Percentiles rank a stretch among this genome's conserved stretches.
These are phyloP conservation scores for Germaria angustata DNA, from an alignment of 2,888 invertebrate genomes.

Conservation along the genomic window DNA sequence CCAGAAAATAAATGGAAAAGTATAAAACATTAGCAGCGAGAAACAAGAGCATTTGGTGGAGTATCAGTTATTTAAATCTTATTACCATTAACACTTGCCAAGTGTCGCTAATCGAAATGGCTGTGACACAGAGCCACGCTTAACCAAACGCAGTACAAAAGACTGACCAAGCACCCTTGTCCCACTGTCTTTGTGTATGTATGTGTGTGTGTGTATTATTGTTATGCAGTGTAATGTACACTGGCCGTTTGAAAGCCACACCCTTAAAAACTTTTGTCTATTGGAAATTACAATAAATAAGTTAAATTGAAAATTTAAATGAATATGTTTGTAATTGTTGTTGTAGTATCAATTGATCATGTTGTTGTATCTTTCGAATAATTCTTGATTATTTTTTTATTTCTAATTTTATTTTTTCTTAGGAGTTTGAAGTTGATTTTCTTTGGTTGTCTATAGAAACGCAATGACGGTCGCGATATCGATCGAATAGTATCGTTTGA, in stretches of 20 bases:
- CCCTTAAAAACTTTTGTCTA: constrained; percentile 43
- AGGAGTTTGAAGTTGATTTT: constrained; percentile 23
- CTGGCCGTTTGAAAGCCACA: constrained; percentile 56
- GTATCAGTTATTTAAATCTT: constrained; percentile 65
- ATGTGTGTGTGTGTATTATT: constrained; percentile 18
- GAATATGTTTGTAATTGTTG: constrained; percentile 41
- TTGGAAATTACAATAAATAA: constrained; percentile 31
- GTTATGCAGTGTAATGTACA: constrained; percentile 53
- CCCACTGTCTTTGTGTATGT: not conserved
- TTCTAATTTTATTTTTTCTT: not conserved
- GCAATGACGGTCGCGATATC: constrained; percentile 29
- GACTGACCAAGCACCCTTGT: not conserved
- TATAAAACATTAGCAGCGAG: not conserved
- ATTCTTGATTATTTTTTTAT: constrained; percentile 44
- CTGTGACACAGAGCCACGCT: constrained; percentile 37
- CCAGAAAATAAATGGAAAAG: not conserved
- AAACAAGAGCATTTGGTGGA: constrained; percentile 50
- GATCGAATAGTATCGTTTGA: constrained; percentile 1
- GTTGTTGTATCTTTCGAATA: constrained; percentile 39
- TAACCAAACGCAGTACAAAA: not conserved
- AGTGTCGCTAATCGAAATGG: constrained; percentile 61
- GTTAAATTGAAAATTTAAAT: constrained; percentile 43
- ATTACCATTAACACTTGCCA: constrained; percentile 67
- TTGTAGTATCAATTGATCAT: constrained; percentile 59
- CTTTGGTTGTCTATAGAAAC: constrained; percentile 25